These are phyloP conservation scores for Oryctolagus cuniculus DNA, from an alignment of 2,113 vertebrate species.

Conservation along the genomic window DNA sequence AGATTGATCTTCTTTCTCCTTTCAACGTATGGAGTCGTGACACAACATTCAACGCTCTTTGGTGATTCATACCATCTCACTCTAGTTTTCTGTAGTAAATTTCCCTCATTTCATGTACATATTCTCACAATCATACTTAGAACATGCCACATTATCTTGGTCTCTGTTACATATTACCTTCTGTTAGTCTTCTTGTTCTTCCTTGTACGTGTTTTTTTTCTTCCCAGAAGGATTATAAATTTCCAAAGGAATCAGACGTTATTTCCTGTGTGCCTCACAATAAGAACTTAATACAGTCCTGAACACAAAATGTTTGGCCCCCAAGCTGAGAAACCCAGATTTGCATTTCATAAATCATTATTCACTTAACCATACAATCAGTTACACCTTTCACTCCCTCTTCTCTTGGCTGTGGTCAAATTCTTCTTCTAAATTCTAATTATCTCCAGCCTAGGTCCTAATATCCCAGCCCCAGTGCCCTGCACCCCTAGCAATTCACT, in stretches of 20 bases:
- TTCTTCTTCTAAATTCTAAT: conserved; percentile 44
- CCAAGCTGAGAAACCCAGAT: conserved; percentile 27
- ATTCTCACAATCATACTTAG: conserved; percentile 16
- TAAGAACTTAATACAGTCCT: background rate
- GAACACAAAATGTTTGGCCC: conserved; percentile 29
- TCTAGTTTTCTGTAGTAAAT: background rate
- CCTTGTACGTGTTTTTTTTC: conserved; percentile 3
- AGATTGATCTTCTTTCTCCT: background rate
- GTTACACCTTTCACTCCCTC: conserved; percentile 45
- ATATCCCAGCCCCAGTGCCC: background rate
- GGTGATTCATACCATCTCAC: conserved; percentile 35
- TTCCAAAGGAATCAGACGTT: conserved; percentile 32
- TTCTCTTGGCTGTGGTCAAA: conserved; percentile 31
- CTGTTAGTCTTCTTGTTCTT: conserved; percentile 15
- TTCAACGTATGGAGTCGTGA: background rate
- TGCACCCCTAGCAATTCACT: background rate
- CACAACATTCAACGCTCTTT: background rate
- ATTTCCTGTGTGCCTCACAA: conserved; percentile 3
- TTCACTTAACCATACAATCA: conserved; percentile 25
- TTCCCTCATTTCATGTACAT: background rate
- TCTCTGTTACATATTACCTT: background rate
- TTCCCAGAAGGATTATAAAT: conserved; percentile 21
- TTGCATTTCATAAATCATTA: conserved; percentile 62
- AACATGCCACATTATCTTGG: background rate
- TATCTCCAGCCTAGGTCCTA: background rate